Base-by-base conservation (phyloP, 2,888 invertebrate genomes). In the Meta bourneti region DNA sequence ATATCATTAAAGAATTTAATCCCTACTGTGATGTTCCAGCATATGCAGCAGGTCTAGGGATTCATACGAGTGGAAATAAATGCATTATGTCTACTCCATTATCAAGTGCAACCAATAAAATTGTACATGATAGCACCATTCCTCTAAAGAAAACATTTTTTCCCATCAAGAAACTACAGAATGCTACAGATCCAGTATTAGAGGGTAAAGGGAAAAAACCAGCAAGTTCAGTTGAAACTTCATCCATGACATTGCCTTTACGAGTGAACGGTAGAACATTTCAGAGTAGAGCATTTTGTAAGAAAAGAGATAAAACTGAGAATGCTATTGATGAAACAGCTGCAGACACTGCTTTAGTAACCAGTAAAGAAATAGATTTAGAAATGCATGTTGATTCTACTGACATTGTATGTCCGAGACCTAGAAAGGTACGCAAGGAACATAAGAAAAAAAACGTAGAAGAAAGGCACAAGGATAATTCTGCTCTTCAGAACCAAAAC, bases 241-340 rank as follows among this genome's bases (percentile, higher is more conserved):
- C 34, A 34, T 34, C 48, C 8, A 20, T 6, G 49, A 52, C 19
- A 8, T 49, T 52, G 16, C 77, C 77, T 51, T 8, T 77, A 51
- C 51, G 77, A 77, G 19, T 77, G 6, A 77, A 19, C 7, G 77
- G 77, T 19, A 51, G 77, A 77, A 77, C 77, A 19, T 51, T 19
- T n/a, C 51, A 77, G n/a, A 52, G 52, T 9, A 77, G 19, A 52
- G 19, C 6, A 6, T 75, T 51, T 77, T 0, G 8, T n/a, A 77
- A 51, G 49, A 77, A n/a, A 13, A 69, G 51, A 1, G 52, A 77
- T 19, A 16, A 77, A 16, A 77, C 8, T 77, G 19, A 5, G 19
- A 13, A 77, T 51, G 49, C 7, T 9, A 51, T n/a, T 77, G 19
- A n/a, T 51, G n/a, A n/a, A 7, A 8, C 20, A 77, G 19, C 8